A percentile compares a stretch with the other conserved stretches of the same genome.
These are phyloP conservation scores for Oreochromis aureus DNA, from an alignment of 2,113 vertebrate species.

Conservation along the genomic window DNA sequence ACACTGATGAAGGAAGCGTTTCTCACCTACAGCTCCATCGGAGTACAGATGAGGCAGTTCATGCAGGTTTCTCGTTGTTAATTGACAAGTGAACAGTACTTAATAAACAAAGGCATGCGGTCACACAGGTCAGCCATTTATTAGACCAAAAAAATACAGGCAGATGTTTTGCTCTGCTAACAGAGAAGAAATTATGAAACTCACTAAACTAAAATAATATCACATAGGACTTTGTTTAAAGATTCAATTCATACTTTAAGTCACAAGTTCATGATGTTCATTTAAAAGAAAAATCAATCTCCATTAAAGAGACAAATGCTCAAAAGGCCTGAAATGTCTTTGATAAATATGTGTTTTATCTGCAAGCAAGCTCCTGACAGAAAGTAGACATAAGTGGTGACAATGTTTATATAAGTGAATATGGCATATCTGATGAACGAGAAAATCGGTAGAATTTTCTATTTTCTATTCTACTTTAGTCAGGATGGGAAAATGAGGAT, in stretches of 20 bases:
- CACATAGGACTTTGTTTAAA: neutral
- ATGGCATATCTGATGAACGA: neutral
- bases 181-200: neutral
- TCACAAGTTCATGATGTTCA: slow-evolving; percentile 2
- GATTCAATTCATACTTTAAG: neutral
- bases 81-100: slow-evolving; percentile 60
- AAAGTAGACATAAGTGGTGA: neutral
- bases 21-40: slow-evolving; percentile 51
- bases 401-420: neutral
- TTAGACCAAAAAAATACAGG: slow-evolving; percentile 2
- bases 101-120: slow-evolving; percentile 47
- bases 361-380: neutral
- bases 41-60: slow-evolving; percentile 23
- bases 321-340: neutral
- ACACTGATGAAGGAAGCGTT: slow-evolving; percentile 32
- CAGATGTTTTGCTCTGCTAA: slow-evolving; percentile 29
- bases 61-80: slow-evolving; percentile 39
- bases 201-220: neutral
- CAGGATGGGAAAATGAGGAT: neutral
- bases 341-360: neutral
- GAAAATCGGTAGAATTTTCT: neutral
- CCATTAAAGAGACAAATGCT: neutral
- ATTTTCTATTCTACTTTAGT: neutral
- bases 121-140: slow-evolving; percentile 27
- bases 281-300: neutral